Percentiles rank a stretch among this genome's conserved stretches.
These are phyloP conservation scores for Fopius arisanus DNA, from an alignment of 1,140 invertebrate genomes.

Conservation along the genomic window DNA sequence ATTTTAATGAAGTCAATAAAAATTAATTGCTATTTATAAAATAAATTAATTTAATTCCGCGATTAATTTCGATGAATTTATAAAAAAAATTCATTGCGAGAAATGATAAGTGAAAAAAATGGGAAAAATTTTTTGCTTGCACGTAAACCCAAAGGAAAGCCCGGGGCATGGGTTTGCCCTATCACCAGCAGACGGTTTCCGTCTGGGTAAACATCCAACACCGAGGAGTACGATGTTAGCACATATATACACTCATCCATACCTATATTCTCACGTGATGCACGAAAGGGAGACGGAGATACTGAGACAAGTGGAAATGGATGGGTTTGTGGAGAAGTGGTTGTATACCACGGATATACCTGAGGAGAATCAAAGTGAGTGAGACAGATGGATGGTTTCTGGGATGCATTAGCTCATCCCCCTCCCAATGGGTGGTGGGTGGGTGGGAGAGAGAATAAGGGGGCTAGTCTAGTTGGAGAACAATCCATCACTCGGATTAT, in stretches of 20 bases:
- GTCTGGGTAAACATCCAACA: constrained; percentile 56
- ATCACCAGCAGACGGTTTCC: constrained; percentile 53
- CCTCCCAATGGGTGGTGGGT: neutral
- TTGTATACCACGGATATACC: neutral
- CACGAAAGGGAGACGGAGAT: neutral
- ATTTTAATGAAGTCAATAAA: too few species aligned
- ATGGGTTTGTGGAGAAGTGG: constrained; percentile 19
- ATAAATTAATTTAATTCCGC: too few species aligned
- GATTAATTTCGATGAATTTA: too few species aligned
- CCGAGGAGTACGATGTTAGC: constrained; percentile 8
- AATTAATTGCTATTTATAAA: too few species aligned
- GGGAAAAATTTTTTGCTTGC: too few species aligned
- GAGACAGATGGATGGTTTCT: constrained; percentile 16
- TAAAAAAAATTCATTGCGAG: too few species aligned
- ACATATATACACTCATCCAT: neutral
- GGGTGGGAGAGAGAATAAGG: too few species aligned
- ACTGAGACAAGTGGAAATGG: constrained; percentile 34
- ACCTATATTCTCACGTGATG: neutral
- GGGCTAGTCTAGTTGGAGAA: constrained; percentile 5
- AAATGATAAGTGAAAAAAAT: too few species aligned
- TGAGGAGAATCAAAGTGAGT: constrained; percentile 18
- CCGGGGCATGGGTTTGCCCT: constrained; percentile 36
- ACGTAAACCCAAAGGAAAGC: neutral
- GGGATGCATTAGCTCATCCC: neutral
- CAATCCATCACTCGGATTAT: constrained; percentile 58